Evolutionary conservation across 2,113 vertebrate species (phyloP).

Genomic region (Nyctereutes procyonoides): DNA sequence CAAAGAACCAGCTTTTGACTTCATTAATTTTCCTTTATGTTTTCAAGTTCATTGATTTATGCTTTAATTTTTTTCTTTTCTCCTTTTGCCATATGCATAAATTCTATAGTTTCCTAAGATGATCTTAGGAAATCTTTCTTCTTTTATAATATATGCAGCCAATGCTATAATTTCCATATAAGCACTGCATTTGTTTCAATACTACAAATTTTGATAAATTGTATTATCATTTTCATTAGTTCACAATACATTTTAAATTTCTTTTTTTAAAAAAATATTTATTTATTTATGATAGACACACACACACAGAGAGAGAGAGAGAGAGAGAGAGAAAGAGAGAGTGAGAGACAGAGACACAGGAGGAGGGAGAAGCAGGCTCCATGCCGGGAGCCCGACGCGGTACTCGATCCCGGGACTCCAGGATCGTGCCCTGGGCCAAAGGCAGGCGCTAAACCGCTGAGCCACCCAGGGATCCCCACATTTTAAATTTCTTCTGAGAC

Average conservation of each 20-base stretch:
- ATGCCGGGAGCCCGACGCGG: too few species aligned
- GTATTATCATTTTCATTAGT: background rate
- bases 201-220: background rate
- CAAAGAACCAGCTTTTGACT: background rate
- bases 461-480: background rate
- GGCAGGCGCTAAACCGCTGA: too few species aligned
- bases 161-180: background rate
- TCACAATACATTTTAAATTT: background rate
- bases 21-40: constrained; percentile 23
- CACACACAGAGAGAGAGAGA: too few species aligned
- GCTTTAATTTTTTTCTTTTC: background rate
- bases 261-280: background rate
- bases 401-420: too few species aligned
- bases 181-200: background rate
- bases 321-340: too few species aligned
- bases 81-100: background rate
- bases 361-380: too few species aligned
- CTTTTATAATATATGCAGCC: background rate
- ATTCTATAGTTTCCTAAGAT: background rate
- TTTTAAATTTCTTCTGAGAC: background rate
- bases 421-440: too few species aligned
- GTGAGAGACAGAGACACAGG: too few species aligned
- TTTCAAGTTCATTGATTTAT: background rate
- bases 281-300: too few species aligned
- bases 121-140: background rate